A percentile compares a stretch with the other conserved stretches of the same genome.
These are phyloP conservation scores for Colletes latitarsis DNA, from an alignment of 1,140 invertebrate species.

Conservation along the genomic window DNA sequence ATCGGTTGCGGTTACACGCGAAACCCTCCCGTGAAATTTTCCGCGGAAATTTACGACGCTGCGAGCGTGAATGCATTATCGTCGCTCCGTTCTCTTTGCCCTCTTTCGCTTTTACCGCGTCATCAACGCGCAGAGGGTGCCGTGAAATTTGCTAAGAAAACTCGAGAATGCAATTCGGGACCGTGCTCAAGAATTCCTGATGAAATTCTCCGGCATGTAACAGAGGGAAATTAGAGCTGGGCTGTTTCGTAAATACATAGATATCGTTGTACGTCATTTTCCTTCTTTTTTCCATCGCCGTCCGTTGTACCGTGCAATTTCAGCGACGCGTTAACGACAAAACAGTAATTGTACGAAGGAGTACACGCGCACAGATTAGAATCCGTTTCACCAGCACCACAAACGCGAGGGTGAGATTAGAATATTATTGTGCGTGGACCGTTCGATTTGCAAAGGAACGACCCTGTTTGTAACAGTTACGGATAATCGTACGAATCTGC, in stretches of 20 bases:
- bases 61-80: conserved; percentile 1
- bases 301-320: background rate
- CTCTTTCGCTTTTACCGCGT: background rate
- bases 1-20: conserved; percentile 18
- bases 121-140: background rate
- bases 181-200: no score
- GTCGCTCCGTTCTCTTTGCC: background rate
- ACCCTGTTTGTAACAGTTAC: no score
- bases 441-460: no score
- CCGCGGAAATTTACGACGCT: background rate
- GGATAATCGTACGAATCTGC: no score
- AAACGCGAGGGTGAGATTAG: background rate
- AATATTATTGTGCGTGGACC: no score
- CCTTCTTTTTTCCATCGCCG: no score
- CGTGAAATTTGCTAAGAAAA: background rate
- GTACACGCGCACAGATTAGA: conserved; percentile 3
- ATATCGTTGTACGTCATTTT: no score
- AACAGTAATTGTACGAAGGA: conserved; percentile 5
- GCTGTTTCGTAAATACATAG: no score
- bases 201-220: background rate
- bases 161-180: background rate
- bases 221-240: background rate
- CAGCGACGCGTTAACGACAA: conserved; percentile 26
- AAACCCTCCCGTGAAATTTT: background rate
- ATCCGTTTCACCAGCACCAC: conserved; percentile 3